phyloP scores from a whole-genome alignment of 2,113 vertebrate genomes.

The Antidorcas marsupialis region DNA sequence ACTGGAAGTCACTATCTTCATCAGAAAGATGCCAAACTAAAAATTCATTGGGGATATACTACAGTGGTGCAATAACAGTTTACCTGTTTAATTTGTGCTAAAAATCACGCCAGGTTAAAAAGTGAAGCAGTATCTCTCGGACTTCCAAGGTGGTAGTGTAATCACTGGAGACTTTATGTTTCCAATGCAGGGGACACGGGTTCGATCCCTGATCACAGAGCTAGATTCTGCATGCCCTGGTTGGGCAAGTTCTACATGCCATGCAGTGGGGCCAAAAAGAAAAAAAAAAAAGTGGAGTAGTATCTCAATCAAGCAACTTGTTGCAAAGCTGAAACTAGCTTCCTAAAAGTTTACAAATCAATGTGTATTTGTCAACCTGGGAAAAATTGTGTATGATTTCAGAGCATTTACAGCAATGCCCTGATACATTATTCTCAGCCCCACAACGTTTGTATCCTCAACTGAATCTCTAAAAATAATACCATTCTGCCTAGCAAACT shows the following conservation, averaged over 20 bases:
- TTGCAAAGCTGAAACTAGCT: not conserved
- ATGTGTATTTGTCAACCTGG: not conserved
- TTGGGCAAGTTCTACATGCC: not conserved
- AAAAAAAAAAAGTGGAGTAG: not conserved
- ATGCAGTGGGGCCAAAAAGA: not conserved
- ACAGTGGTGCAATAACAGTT: not conserved
- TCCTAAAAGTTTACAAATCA: not conserved
- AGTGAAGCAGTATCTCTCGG: not conserved
- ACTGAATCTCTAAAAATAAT: conserved; percentile 3
- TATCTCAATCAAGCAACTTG: not conserved
- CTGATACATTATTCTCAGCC: not conserved
- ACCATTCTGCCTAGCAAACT: not conserved
- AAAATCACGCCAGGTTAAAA: not conserved
- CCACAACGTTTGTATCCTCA: not conserved
- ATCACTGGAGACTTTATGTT: not conserved
- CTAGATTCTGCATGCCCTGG: not conserved
- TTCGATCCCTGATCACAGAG: not conserved
- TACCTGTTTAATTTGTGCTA: not conserved
- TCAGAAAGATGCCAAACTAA: not conserved
- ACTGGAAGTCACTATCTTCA: not conserved
- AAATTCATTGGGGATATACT: not conserved
- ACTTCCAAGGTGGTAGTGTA: not conserved
- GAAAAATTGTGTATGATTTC: not conserved
- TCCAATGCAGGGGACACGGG: not conserved
- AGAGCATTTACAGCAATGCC: not conserved